Base-by-base conservation (phyloP, 2,113 vertebrate species). In the Carettochelys insculpta region DNA sequence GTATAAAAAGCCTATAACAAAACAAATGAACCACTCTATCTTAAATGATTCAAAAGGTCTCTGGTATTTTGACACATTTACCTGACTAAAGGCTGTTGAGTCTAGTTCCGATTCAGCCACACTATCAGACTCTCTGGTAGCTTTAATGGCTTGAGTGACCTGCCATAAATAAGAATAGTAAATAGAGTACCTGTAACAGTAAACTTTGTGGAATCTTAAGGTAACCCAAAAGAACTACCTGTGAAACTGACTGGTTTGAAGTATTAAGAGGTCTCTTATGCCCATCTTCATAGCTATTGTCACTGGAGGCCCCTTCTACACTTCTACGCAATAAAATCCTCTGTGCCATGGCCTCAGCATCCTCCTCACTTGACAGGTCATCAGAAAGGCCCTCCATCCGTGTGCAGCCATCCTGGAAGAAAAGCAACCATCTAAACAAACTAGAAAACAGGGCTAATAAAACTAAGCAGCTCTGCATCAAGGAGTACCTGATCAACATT, bases 311-410 rank as follows among this genome's bases (percentile, higher is more conserved):
- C 38, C 97, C 97, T 13, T 98, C 96, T 43, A 98, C 31, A 4
- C 96, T 95, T 80, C 95, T 97, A 20, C 56, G 88, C 10, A 98
- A 52, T 14, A 96, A 79, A 52, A 96, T 27, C 88, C 94, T 89
- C 29, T 94, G 97, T 2, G 87, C 92, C 75, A 10, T 19, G 1
- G 92, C 92, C 34, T 96, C 98, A 1, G 97, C 96, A 1, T 99
- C 99, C 79, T 99, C 99, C 52, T 99, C 99, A 19, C 98, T 99
- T 3, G 99, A 99, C 43, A 98, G 97, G 52, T 99, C 99, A 2
- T 99, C 99, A 4, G 99, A 99, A 25, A 97, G 80, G 0, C 98
- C 98, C 6, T 97, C 96, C 1, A 97, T 95, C 92, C 53, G 97
- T 93, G 96, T 93, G 56, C 95, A 91, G 24, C 88, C 93, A 73